A percentile compares a stretch with the other conserved stretches of the same genome.
Conservation (phyloP, 2,113 vertebrate species). For the Gnathonemus echidnorhynchus region DNA sequence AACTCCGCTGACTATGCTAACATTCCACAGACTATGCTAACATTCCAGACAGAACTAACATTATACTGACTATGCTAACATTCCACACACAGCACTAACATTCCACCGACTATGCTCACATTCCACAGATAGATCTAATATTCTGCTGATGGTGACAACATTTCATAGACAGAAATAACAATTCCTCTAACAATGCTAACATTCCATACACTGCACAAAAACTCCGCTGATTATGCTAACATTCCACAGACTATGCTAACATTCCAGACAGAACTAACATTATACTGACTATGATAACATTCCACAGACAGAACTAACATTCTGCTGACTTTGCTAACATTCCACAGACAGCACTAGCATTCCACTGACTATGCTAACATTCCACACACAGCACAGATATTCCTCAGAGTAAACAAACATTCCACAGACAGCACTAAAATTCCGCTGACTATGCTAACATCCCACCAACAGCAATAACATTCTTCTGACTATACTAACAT, state of each 20-base stretch:
- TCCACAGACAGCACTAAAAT: too few relatives aligned
- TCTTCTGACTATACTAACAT: not conserved
- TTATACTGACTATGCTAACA: not conserved
- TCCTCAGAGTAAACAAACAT: too few relatives aligned
- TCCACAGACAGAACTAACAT: not conserved
- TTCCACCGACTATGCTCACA: accelerated
- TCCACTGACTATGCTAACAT: not conserved
- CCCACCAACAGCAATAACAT: too few relatives aligned
- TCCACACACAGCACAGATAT: not conserved
- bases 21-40: not conserved
- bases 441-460: too few relatives aligned
- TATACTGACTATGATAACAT: not conserved
- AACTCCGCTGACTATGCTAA: not conserved
- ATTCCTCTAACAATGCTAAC: not conserved
- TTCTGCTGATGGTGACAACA: not conserved
- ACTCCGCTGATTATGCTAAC: not conserved
- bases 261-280: not conserved
- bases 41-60: not conserved
- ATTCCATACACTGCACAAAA: not conserved
- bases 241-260: not conserved
- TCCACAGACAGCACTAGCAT: too few relatives aligned
- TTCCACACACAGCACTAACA: not conserved
- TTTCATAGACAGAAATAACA: not conserved
- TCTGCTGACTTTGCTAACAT: accelerated
- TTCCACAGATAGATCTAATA: too few relatives aligned